These are phyloP conservation scores for Otus sunia DNA, from an alignment of 2,113 vertebrate genomes.

Conservation along the genomic window DNA sequence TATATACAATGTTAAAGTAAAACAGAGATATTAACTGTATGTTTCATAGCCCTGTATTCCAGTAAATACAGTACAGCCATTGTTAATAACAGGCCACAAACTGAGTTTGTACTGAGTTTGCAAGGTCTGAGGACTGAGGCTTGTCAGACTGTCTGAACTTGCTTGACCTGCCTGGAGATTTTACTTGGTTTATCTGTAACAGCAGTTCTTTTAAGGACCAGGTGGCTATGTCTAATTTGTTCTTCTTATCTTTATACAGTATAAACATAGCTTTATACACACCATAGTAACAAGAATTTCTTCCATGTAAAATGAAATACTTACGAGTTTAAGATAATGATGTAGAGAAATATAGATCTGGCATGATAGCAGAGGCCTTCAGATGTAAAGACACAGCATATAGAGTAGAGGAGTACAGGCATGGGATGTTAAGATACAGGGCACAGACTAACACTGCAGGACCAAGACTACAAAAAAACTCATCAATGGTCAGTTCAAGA, in stretches of 20 bases:
- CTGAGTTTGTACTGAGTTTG: background rate
- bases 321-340: background rate
- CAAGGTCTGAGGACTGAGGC: background rate
- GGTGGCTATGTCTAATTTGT: background rate
- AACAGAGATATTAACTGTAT: background rate
- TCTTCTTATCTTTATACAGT: background rate
- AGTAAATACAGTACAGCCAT: background rate
- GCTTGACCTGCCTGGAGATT: background rate
- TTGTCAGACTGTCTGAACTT: background rate
- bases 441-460: background rate
- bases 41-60: background rate
- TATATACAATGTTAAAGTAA: background rate
- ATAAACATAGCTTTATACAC: background rate
- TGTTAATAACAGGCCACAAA: background rate
- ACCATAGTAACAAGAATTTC: background rate
- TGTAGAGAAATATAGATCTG: background rate
- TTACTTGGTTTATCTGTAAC: background rate
- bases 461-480: background rate
- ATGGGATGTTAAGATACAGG: background rate
- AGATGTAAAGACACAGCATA: background rate
- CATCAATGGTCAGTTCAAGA: background rate
- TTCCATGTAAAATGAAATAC: background rate
- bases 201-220: background rate
- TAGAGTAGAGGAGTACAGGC: background rate
- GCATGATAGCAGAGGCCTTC: background rate